Evolutionary conservation across 2,113 vertebrate species (phyloP).

Genomic region (Thunnus maccoyii): DNA sequence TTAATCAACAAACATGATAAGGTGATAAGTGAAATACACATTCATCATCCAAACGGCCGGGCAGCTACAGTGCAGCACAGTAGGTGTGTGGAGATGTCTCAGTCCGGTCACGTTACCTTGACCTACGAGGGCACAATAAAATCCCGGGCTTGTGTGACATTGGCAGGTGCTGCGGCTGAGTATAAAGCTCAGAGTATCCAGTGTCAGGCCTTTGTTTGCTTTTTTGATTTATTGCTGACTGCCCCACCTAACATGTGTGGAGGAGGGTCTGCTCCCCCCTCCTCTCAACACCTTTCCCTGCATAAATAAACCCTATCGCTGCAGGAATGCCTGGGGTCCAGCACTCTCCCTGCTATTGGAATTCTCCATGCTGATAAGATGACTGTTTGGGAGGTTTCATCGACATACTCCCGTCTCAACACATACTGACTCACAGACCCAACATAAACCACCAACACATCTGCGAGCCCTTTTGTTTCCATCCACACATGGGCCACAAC

Average conservation of each 20-base stretch:
- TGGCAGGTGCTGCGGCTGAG: slow-evolving; percentile 81
- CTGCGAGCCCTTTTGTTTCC: slow-evolving; percentile 52
- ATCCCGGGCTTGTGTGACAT: slow-evolving; percentile 74
- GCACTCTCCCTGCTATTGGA: slow-evolving; percentile 60
- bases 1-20: slow-evolving; percentile 64
- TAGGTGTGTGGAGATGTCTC: slow-evolving; percentile 19
- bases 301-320: slow-evolving; percentile 82
- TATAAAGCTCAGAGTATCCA: slow-evolving; percentile 68
- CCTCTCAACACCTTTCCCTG: slow-evolving; percentile 80
- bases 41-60: slow-evolving; percentile 18
- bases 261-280: slow-evolving; percentile 56
- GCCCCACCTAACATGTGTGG: slow-evolving; percentile 78
- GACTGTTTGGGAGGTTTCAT: slow-evolving; percentile 59
- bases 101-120: slow-evolving; percentile 50
- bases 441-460: slow-evolving; percentile 64
- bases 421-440: slow-evolving; percentile 56
- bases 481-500: slow-evolving; percentile 54
- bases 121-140: slow-evolving; percentile 58
- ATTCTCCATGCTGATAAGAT: slow-evolving; percentile 76
- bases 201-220: slow-evolving; percentile 81
- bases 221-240: slow-evolving; percentile 83
- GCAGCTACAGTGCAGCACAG: slow-evolving; percentile 21
- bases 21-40: slow-evolving; percentile 68
- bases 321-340: slow-evolving; percentile 74
- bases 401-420: slow-evolving; percentile 67